These are phyloP conservation scores for Phaethon lepturus DNA, from an alignment of 2,113 vertebrate species.

Conservation along the genomic window DNA sequence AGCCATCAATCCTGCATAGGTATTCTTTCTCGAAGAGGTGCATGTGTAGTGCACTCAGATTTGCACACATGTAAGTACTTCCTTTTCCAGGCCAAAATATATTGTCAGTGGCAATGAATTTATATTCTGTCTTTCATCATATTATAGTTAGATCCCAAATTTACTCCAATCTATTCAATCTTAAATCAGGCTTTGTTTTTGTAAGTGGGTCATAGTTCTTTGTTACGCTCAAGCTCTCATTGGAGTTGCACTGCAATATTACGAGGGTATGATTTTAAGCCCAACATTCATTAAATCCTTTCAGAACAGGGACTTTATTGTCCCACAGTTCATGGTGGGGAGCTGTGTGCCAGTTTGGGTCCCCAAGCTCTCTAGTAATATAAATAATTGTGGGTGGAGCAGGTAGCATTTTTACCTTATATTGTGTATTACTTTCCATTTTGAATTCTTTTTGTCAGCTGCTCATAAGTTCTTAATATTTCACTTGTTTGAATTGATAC, in stretches of 20 bases:
- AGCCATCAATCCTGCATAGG: slow-evolving; percentile 50
- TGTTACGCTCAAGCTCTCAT: background rate
- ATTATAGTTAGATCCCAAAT: background rate
- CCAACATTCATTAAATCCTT: background rate
- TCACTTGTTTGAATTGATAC: background rate
- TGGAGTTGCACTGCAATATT: background rate
- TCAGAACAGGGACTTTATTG: background rate
- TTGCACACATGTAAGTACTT: background rate
- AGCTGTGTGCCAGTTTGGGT: background rate
- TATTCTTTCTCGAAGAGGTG: slow-evolving; percentile 9
- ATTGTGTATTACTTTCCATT: background rate
- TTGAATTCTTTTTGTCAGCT: background rate
- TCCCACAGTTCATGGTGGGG: background rate
- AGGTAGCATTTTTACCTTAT: background rate
- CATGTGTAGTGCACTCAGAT: background rate
- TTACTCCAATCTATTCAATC: background rate
- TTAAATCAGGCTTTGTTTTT: background rate
- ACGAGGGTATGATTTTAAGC: background rate
- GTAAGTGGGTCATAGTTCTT: background rate
- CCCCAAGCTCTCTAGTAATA: background rate
- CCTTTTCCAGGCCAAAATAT: background rate
- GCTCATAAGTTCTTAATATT: background rate
- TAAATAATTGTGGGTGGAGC: background rate
- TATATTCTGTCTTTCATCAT: background rate
- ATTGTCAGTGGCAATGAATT: background rate